Evolutionary conservation across 92 coral and sea anemone genomes (phyloP), one percentile per base, ranked within the genome.

Genomic region (Zoanthus solanderi): DNA sequence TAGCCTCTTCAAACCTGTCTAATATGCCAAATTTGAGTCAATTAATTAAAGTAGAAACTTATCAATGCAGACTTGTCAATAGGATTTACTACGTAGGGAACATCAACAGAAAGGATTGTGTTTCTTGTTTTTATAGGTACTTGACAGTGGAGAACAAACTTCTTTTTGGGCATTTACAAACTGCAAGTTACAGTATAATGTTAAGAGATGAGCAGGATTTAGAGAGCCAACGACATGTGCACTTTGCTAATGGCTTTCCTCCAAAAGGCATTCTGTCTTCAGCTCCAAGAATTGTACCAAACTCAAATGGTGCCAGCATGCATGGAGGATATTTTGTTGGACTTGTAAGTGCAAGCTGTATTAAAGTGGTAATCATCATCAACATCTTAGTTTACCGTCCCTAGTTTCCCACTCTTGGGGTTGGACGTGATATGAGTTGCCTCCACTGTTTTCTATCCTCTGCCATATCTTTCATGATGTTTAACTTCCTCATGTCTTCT

Each of bases 161-260:
- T 15, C 53, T 53, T 67, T n/a, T 15, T 56, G 52, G 31, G 2
- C 61, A 13, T 28, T 23, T n/a, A 65, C 17, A 45, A 46, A 80
- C 65, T 29, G 45, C 6, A 23, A 63, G 42, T 48, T 23, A 23
- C 23, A 23, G 23, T 44, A 80, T 44, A 47, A 80, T 80, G 85
- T 44, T 80, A 66, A 65, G 85, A 65, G 90, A 81, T 90, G 88
- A 90, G 89, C 68, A 89, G 90, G 76, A 72, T 83, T 28, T 79
- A 79, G 50, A 72, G 75, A 73, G 79, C 3, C 83, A 83, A 34
- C 77, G 88, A 78, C 92, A 93, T 71, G 90, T 95, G 30, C 93
- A 93, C 65, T 95, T 95, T 91, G 92, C 98, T 65, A 95, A 95
- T 95, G 98, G 98, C 6, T 95, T 95, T 78, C 98, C 98, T 14